Evolutionary conservation across 1,140 invertebrate genomes (phyloP).

Genomic region (Ceratina japonica): DNA sequence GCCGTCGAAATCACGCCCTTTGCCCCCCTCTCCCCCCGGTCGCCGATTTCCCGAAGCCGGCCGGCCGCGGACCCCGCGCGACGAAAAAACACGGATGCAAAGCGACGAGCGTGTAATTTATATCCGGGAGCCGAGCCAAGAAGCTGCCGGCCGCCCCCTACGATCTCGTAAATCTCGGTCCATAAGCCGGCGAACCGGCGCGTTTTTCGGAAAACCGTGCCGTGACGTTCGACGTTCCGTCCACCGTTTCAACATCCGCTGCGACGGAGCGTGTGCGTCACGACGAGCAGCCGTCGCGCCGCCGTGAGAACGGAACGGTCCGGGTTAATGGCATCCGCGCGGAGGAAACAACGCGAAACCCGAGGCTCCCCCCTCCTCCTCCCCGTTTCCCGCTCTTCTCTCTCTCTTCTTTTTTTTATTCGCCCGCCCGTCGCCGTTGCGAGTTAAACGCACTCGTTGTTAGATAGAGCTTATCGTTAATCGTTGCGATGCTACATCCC

Average conservation of each 20-base stretch:
- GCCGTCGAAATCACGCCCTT: too few species aligned
- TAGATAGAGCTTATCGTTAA: too few species aligned
- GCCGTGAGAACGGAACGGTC: constrained; percentile 69
- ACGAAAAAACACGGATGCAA: constrained; percentile 22
- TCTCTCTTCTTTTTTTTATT: background rate
- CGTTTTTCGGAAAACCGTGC: background rate
- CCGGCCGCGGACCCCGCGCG: background rate
- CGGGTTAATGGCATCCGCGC: constrained; percentile 62
- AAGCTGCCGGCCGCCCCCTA: constrained; percentile 23
- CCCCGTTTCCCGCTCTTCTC: background rate
- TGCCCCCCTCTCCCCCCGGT: too few species aligned
- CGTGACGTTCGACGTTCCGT: background rate
- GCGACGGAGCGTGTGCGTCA: background rate
- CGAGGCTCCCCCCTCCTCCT: constrained; percentile 18
- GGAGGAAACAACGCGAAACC: constrained; percentile 63
- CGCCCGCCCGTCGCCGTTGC: too few species aligned
- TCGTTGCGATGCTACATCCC: too few species aligned
- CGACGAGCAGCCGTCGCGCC: constrained; percentile 35
- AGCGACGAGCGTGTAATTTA: constrained; percentile 42
- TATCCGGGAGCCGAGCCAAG: constrained; percentile 37
- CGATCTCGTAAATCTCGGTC: constrained; percentile 27
- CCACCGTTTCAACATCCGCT: too few species aligned
- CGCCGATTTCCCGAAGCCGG: background rate
- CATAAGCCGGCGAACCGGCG: background rate
- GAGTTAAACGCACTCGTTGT: background rate